phyloP scores from a whole-genome alignment of 1,140 invertebrate genomes.

The Cepaea nemoralis region DNA sequence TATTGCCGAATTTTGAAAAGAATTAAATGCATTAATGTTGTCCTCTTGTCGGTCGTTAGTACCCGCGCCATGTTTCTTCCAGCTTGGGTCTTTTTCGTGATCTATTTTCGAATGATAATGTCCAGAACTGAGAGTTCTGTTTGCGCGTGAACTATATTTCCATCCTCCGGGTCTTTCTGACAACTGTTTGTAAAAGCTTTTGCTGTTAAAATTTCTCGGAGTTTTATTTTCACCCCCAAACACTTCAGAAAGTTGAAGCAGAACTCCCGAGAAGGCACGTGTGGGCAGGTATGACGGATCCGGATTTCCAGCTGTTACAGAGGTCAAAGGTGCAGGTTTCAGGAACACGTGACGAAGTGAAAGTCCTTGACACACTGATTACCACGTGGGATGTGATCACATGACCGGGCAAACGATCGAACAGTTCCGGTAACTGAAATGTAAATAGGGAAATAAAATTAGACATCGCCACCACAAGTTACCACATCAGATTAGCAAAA shows the following conservation, averaged over 20 bases:
- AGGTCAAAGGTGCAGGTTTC: slow-evolving; percentile 46
- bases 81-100: too few species aligned
- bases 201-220: background rate
- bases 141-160: background rate
- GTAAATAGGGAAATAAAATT: slow-evolving; percentile 9
- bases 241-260: background rate
- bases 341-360: slow-evolving; percentile 48
- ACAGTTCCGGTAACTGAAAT: slow-evolving; percentile 44
- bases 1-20: too few species aligned
- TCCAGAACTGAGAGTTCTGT: background rate
- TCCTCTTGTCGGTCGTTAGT: too few species aligned
- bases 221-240: background rate
- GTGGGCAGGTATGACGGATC: slow-evolving; percentile 39
- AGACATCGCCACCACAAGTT: too few species aligned
- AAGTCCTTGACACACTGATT: slow-evolving; percentile 46
- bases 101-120: too few species aligned
- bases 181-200: too few species aligned
- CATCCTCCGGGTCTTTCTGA: background rate
- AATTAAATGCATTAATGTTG: too few species aligned
- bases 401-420: slow-evolving; percentile 46
- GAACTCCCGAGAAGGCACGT: slow-evolving; percentile 29
- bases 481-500: too few species aligned
- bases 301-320: slow-evolving; percentile 50
- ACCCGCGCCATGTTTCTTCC: too few species aligned
- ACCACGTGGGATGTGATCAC: slow-evolving; percentile 46